Percentiles rank a stretch among this genome's conserved stretches.
These are phyloP conservation scores for Drosophila teissieri DNA, from an alignment of 1,140 invertebrate genomes.

Conservation along the genomic window DNA sequence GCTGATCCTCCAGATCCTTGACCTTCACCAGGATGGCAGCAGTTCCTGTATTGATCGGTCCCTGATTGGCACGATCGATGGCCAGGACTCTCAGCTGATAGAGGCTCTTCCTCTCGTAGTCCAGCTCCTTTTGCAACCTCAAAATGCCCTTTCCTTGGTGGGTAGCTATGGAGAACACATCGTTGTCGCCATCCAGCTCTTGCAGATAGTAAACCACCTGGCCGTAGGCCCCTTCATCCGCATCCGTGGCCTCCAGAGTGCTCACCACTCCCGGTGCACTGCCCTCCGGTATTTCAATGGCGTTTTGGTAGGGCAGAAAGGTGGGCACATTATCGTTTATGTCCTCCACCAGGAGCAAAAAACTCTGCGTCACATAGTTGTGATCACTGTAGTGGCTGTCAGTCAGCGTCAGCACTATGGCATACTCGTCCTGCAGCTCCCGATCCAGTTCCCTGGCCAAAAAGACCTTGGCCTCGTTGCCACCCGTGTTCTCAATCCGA, in stretches of 20 bases:
- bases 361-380: slow-evolving; percentile 95
- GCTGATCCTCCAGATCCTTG: slow-evolving; percentile 95
- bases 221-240: slow-evolving; percentile 95
- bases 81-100: slow-evolving; percentile 94
- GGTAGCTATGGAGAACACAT: slow-evolving; percentile 92
- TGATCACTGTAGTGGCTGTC: slow-evolving; percentile 94
- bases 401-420: slow-evolving; percentile 94
- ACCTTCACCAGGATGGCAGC: slow-evolving; percentile 95
- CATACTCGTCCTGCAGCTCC: slow-evolving; percentile 95
- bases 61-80: slow-evolving; percentile 92
- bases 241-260: slow-evolving; percentile 93
- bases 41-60: slow-evolving; percentile 91
- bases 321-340: slow-evolving; percentile 96
- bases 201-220: slow-evolving; percentile 92
- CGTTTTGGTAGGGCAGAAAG: slow-evolving; percentile 93
- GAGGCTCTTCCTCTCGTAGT: slow-evolving; percentile 94
- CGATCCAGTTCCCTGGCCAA: slow-evolving; percentile 95
- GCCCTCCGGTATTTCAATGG: slow-evolving; percentile 92
- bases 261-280: slow-evolving; percentile 89
- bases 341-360: slow-evolving; percentile 94
- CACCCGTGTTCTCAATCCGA: slow-evolving; percentile 91
- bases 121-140: slow-evolving; percentile 90
- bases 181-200: slow-evolving; percentile 92
- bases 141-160: slow-evolving; percentile 95
- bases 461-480: slow-evolving; percentile 93